Percentiles rank a stretch among this genome's conserved stretches.
Conservation (phyloP, 2,797 vertebrate genomes). For the Tragelaphus oryx region DNA sequence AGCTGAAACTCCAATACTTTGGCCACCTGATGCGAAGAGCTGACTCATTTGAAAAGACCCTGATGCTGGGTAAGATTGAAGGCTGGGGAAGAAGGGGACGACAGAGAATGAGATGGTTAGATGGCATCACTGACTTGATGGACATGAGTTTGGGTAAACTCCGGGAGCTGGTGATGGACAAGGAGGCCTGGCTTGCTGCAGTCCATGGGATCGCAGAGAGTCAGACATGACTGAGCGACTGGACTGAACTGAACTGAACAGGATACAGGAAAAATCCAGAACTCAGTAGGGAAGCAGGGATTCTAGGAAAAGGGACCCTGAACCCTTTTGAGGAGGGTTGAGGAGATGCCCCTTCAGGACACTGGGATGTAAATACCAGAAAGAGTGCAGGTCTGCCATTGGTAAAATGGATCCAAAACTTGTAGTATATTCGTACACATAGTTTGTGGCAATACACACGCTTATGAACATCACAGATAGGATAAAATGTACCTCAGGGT, state of each 20-base stretch:
- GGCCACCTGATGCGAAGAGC: background rate
- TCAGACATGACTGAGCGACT: background rate
- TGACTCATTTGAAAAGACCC: background rate
- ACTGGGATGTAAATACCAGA: background rate
- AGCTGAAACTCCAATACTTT: background rate
- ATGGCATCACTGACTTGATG: background rate
- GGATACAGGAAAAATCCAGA: background rate
- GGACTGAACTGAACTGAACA: background rate
- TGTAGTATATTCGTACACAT: fast-evolving
- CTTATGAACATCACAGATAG: background rate
- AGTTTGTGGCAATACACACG: background rate
- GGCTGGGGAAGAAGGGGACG: background rate
- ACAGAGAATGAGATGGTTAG: background rate
- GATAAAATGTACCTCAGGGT: background rate
- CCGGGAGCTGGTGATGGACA: background rate
- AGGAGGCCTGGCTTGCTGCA: background rate
- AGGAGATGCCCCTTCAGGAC: background rate
- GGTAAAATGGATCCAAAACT: background rate
- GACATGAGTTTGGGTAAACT: background rate
- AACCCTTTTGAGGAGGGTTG: background rate
- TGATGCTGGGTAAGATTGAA: background rate
- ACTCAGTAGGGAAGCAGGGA: background rate
- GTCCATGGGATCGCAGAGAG: background rate
- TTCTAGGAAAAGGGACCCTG: background rate
- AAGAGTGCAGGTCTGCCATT: background rate